A percentile compares a stretch with the other conserved stretches of the same genome.
phyloP scores from a whole-genome alignment of 53 echinoderm and acorn worm genomes.

The Holothuria scabra region DNA sequence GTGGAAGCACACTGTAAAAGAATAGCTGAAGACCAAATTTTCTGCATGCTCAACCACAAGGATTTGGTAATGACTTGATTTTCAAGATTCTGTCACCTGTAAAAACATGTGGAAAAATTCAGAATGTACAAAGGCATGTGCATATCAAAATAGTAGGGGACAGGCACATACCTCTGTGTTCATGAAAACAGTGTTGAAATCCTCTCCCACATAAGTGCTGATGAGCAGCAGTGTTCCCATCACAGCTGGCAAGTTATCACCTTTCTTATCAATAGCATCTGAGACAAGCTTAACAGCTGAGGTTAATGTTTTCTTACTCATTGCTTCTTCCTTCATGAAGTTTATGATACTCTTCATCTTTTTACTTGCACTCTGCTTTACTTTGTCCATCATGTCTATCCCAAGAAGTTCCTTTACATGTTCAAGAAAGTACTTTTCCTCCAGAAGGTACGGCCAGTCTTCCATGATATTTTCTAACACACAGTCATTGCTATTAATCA shows the following conservation, averaged over 20 bases:
- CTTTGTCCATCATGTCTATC: neutral
- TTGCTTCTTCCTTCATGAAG: neutral
- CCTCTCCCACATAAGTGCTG: neutral
- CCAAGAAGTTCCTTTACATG: too few species aligned
- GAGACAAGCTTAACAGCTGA: neutral
- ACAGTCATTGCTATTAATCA: neutral
- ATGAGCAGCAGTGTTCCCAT: neutral
- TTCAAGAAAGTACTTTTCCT: too few species aligned
- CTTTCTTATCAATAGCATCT: neutral
- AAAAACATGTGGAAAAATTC: too few species aligned
- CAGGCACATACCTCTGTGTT: neutral
- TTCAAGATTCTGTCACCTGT: too few species aligned
- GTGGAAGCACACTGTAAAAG: too few species aligned
- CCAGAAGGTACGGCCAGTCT: neutral
- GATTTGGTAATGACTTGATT: too few species aligned
- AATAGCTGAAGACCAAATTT: too few species aligned
- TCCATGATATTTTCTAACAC: neutral
- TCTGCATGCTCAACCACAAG: too few species aligned
- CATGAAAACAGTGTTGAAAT: neutral
- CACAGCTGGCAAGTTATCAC: neutral
- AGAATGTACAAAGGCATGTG: too few species aligned
- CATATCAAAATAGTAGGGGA: too few species aligned
- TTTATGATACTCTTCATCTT: neutral
- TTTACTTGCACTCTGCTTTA: neutral
- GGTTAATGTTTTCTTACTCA: neutral